Evolutionary conservation across 2,113 vertebrate species (phyloP), one percentile per base, ranked within the genome.

Genomic region (Oostethus manadensis): DNA sequence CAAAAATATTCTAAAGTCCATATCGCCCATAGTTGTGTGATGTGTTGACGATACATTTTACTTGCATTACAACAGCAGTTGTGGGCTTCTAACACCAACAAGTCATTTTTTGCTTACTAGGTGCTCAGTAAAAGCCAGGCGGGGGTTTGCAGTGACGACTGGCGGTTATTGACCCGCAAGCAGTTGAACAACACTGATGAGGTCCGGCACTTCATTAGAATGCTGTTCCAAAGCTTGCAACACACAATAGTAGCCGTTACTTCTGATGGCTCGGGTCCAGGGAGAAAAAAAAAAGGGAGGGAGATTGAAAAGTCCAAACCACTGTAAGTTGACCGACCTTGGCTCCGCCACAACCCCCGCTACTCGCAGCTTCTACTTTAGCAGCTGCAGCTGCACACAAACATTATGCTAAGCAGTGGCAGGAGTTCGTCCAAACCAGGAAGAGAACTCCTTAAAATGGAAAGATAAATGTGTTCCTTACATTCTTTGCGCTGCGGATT

Each of bases 401-500:
- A 74, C 70, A 58, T 73, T 78, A 64, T 81, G 68, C 65, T 80
- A 80, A 86, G 71, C 72, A 57, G 59, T 58, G 29, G 49, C 65
- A 76, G 76, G 66, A 84, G 78, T 86, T 86, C 78, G 77, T 69
- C 81, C 74, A 82, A 79, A 76, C 72, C 74, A 62, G 45, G 38
- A 71, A 55, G 58, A 63, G 26, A 70, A 63, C 51, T 67, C 70
- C 38, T 65, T 38, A 66, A 77, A 81, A 63, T 46, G 46, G 57
- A 18, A 77, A 63, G 51, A 62, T 65, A 66, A 75, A 74, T 40
- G 29, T 53, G 35, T 64, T 50, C 23, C 60, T 76, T 62, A 64
- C 71, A 51, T 64, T 75, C 46, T 51, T 29, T 35, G 26, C 8
- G 17, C 44, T 56, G 33, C 23, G 8, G 23, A 51, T 66, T 61